Evolutionary conservation across 30 jellyfish, hydroid and myxozoan genomes (phyloP).

Genomic region (Aurelia sp.): DNA sequence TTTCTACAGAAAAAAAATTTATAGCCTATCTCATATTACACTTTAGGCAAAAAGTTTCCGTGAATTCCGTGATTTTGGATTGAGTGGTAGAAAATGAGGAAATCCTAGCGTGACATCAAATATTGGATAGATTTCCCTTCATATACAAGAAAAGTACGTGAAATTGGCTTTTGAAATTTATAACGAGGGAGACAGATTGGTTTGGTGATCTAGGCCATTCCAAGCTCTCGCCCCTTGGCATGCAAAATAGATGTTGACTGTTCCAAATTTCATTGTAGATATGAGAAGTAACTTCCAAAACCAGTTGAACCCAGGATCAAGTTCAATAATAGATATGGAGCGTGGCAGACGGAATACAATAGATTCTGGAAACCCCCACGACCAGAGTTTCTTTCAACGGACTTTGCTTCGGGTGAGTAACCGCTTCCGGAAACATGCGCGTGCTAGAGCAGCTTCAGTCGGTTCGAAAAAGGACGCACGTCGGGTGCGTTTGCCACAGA

Average conservation of each 20-base stretch:
- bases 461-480: slow-evolving; percentile 13
- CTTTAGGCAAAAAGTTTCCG: too few relatives aligned
- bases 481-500: slow-evolving; percentile 15
- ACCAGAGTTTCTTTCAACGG: slow-evolving; percentile 78
- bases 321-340: slow-evolving; percentile 61
- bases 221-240: too few relatives aligned
- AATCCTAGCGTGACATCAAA: too few relatives aligned
- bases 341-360: slow-evolving; percentile 63
- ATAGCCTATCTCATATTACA: too few relatives aligned
- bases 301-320: slow-evolving; percentile 71
- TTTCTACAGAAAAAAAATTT: too few relatives aligned
- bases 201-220: too few relatives aligned
- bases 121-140: too few relatives aligned
- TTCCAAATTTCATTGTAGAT: slow-evolving; percentile 1
- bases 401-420: slow-evolving; percentile 82
- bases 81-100: too few relatives aligned
- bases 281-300: slow-evolving; percentile 1
- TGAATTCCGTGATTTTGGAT: too few relatives aligned
- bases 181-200: too few relatives aligned
- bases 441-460: slow-evolving; percentile 58
- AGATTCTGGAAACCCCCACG: slow-evolving; percentile 23
- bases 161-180: too few relatives aligned
- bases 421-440: slow-evolving; percentile 64
- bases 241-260: background rate
- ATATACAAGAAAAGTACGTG: too few relatives aligned